Percentiles rank a stretch among this genome's conserved stretches.
phyloP scores from a whole-genome alignment of 23 tunicate species.

The Halocynthia roretzi region DNA sequence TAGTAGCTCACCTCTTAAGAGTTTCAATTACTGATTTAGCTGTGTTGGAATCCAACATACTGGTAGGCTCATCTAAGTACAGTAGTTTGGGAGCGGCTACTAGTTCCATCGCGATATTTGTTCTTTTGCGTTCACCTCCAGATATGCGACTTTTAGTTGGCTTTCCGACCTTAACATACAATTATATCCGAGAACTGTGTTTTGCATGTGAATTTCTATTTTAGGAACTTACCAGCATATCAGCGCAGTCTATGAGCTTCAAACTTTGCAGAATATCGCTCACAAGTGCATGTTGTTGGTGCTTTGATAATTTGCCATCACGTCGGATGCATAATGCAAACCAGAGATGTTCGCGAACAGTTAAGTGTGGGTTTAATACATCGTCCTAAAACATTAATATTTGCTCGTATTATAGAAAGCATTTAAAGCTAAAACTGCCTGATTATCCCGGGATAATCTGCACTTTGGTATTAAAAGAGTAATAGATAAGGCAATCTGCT shows the following conservation, averaged over 20 bases:
- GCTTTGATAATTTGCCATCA: not conserved
- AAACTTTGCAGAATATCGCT: conserved; percentile 18
- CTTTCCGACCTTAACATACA: conserved; percentile 19
- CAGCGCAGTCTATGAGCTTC: conserved; percentile 10
- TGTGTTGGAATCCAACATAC: conserved; percentile 34
- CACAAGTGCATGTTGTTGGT: conserved; percentile 4
- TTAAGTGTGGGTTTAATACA: conserved; percentile 29
- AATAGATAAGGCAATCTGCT: too few relatives aligned
- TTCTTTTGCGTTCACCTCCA: conserved; percentile 46
- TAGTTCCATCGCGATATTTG: conserved; percentile 40
- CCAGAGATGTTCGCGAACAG: conserved; percentile 47
- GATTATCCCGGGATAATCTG: too few relatives aligned
- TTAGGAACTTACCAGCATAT: conserved; percentile 18
- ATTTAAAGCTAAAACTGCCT: too few relatives aligned
- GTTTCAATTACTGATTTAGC: conserved; percentile 22
- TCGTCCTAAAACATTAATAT: conserved; percentile 24
- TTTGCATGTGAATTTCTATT: not conserved
- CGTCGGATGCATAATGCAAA: conserved; percentile 36
- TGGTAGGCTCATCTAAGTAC: conserved; percentile 52
- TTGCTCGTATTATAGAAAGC: too few relatives aligned
- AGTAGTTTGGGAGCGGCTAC: conserved; percentile 39
- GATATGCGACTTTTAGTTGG: conserved; percentile 8
- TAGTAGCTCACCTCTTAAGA: conserved; percentile 16
- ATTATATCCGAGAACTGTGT: not conserved
- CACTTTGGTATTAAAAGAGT: too few relatives aligned